phyloP scores from a whole-genome alignment of 1,140 invertebrate species.

The Melipona quadrifasciata region DNA sequence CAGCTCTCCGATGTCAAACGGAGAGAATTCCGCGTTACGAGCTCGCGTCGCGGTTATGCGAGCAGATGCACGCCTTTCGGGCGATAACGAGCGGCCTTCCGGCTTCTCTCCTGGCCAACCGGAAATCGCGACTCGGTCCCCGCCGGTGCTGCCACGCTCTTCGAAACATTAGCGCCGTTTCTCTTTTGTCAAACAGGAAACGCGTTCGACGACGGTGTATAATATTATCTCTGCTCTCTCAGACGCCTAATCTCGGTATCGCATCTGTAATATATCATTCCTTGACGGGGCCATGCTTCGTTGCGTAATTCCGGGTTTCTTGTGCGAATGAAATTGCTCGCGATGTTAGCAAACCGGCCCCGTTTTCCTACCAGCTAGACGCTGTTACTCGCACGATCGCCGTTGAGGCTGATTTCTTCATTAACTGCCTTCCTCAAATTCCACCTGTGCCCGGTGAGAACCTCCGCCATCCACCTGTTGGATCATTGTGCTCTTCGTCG shows the following conservation, averaged over 20 bases:
- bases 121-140: constrained; percentile 13
- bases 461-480: neutral
- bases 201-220: constrained; percentile 21
- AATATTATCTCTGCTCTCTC: constrained; percentile 35
- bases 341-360: constrained; percentile 37
- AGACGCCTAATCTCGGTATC: constrained; percentile 51
- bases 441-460: neutral
- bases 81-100: constrained; percentile 28
- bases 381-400: neutral
- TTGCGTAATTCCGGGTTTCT: constrained; percentile 53
- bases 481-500: neutral
- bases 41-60: constrained; percentile 22
- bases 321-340: constrained; percentile 50
- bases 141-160: neutral
- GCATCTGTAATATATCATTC: constrained; percentile 52
- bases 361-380: constrained; percentile 16
- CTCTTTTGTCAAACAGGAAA: constrained; percentile 53
- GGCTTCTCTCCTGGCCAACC: neutral
- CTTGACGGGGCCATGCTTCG: constrained; percentile 14
- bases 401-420: constrained; percentile 42
- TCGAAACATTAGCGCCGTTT: constrained; percentile 21
- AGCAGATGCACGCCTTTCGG: constrained; percentile 37
- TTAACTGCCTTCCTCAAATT: constrained; percentile 24
- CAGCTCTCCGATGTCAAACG: constrained; percentile 12
- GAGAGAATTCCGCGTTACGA: neutral